Evolutionary conservation across 2,888 invertebrate species (phyloP).

Genomic region (Stenodema calcarata): DNA sequence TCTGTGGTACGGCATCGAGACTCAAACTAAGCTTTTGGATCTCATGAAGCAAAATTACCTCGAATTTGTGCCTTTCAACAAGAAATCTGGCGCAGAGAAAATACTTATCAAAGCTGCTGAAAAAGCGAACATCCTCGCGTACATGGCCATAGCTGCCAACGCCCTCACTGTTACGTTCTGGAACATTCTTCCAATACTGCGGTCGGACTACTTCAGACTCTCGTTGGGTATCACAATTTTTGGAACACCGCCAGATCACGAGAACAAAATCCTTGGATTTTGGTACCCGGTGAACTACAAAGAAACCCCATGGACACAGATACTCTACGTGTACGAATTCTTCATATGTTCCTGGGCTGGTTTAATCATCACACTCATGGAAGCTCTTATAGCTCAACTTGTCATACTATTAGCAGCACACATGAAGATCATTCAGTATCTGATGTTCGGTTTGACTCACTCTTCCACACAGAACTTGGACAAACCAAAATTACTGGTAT

Average conservation of each 20-base stretch:
- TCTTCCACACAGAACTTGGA: not conserved
- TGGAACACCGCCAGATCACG: not conserved
- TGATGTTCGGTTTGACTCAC: not conserved
- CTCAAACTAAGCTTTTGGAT: not conserved
- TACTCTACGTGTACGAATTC: slow-evolving; percentile 25
- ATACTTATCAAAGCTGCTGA: not conserved
- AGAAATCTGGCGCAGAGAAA: not conserved
- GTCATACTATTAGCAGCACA: not conserved
- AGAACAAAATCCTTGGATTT: slow-evolving; percentile 8
- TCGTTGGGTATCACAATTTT: slow-evolving; percentile 4
- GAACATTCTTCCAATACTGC: slow-evolving; percentile 17
- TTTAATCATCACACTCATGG: slow-evolving; percentile 1
- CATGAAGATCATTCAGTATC: not conserved
- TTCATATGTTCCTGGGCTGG: not conserved
- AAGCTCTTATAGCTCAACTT: slow-evolving; percentile 2
- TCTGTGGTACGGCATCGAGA: not conserved
- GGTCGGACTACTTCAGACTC: not conserved
- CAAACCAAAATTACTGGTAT: not conserved
- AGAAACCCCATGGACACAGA: slow-evolving; percentile 10
- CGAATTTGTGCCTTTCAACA: not conserved
- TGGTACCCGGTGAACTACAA: slow-evolving; percentile 10
- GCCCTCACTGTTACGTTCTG: not conserved
- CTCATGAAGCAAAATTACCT: slow-evolving; percentile 5
- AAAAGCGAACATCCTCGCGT: not conserved
- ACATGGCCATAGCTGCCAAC: not conserved